These are phyloP conservation scores for Corythaixoides concolor DNA, from an alignment of 2,113 vertebrate genomes.

Conservation along the genomic window DNA sequence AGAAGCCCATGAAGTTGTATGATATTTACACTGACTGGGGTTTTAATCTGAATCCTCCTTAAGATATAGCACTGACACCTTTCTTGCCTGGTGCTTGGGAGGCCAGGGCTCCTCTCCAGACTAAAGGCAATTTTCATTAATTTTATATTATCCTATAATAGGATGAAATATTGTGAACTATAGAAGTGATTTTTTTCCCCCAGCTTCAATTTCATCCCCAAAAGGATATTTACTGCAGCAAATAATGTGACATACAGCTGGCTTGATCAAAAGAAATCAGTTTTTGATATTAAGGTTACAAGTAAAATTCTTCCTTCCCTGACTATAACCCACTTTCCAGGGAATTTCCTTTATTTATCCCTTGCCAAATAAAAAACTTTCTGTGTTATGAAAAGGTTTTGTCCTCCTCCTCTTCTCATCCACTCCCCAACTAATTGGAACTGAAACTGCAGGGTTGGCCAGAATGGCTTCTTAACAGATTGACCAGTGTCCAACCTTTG, in stretches of 20 bases:
- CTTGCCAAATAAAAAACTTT: neutral
- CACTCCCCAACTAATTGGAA: neutral
- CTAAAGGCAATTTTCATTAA: constrained; percentile 7
- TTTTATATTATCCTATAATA: neutral
- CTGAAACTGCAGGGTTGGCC: neutral
- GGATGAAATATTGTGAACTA: neutral
- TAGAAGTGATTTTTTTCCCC: neutral
- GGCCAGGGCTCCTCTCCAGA: neutral
- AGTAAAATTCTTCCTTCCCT: neutral
- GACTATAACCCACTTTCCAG: neutral
- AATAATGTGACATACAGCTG: neutral
- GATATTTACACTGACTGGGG: neutral
- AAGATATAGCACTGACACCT: neutral
- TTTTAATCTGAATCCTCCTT: neutral
- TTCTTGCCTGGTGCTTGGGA: neutral
- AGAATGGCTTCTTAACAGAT: neutral
- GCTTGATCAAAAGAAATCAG: constrained; percentile 13
- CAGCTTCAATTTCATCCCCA: neutral
- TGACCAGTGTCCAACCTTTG: neutral
- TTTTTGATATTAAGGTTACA: constrained; percentile 11
- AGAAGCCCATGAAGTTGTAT: neutral
- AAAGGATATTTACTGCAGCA: constrained; percentile 3
- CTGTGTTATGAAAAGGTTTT: neutral
- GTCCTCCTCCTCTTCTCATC: neutral
- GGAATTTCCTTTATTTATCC: neutral